Evolutionary conservation across 2,797 vertebrate genomes (phyloP), one percentile per base, ranked within the genome.

Genomic region (Pteronotus mesoamericanus): DNA sequence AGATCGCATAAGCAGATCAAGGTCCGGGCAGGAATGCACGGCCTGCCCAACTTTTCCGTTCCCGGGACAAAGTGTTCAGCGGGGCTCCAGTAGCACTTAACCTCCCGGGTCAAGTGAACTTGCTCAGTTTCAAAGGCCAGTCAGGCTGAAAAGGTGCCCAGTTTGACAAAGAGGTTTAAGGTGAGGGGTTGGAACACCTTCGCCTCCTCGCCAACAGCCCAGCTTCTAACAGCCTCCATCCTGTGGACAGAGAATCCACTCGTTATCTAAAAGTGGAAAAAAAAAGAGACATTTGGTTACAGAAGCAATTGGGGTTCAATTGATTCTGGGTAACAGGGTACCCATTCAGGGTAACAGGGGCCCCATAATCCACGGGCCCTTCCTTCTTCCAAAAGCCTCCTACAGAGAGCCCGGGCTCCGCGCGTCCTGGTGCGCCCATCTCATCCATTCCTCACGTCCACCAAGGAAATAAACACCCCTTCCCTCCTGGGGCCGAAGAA

Each of bases 1-100:
- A 0, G 0, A 97, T 83, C 96, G 98, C 97, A 94, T 96, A 97
- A 98, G 95, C 78, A 96, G 98, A 98, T 98, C 96, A 98, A 86
- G 97, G 93, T 95, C 92, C 84, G 92, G 93, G 87, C 26, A 94
- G 97, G 98, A 97, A 98, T 96, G 97, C 91, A 92, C 91, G 80
- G 86, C 91, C 97, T 57, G 75, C 89, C 97, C 94, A 97, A 95
- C 79, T 95, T 97, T 97, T 97, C 98, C 96, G 97, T 98, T 97
- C 97, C 96, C 69, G 48, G 97, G 97, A 97, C 92, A 93, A 89
- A 97, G 90, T 93, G 96, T 97, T 98, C 97, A 95, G 95, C 84
- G 42, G 96, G 97, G 97, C 97, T 97, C 94, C 98, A 96, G 97
- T 83, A 96, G 94, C 98, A 98, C 97, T 98, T 98, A 97, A 98